Base-by-base conservation (phyloP, 2,888 invertebrate species). In the Leuctra nigra region DNA sequence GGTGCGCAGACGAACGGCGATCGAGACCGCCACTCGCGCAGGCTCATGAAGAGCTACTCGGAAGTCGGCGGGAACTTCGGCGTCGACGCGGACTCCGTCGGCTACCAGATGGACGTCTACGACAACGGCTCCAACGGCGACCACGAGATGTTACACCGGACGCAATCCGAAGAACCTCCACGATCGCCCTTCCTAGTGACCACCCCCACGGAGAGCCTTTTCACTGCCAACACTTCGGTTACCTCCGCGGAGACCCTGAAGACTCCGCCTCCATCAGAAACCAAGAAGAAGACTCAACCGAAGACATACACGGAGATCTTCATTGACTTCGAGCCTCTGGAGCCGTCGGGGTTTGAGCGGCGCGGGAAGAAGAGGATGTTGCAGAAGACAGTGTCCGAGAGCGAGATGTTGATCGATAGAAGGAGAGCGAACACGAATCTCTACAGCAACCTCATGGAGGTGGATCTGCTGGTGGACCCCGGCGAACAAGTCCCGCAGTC, bases 1-100 rank as follows among this genome's bases (percentile, higher is more conserved):
- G 91, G 90, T 18, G 91, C 91, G 9, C 91, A 92, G 74, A 92
- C 91, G 2, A 92, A 92, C 72, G 91, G 91, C 1, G 75, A 50
- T n/a, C 47, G 82, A 58, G 74, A 82, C 56, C 71, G 78, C 75
- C 58, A 82, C 66, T 81, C 82, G n/a, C 78, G 90, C 64, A 86
- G 87, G 72, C 74, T 91, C 60, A 87, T 86, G 39, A 91, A 91
- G 73, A 91, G 90, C 56, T 84, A 84, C 62, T 91, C 91, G 2
- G 91, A 91, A 75, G 87, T 87, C 41, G 81, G 81, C 7, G 68
- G 65, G 14, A 64, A 63, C 53, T 63, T 64, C 52, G 56, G 54
- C 33, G 57, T 38, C 36, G 61, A 54, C 76, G n/a, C n/a, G n/a
- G 72, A 7, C 18, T 35, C 11, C 35, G 22, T 50, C 20, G 50